phyloP scores from a whole-genome alignment of 2,888 invertebrate species.

The Pyrocoelia pectoralis region DNA sequence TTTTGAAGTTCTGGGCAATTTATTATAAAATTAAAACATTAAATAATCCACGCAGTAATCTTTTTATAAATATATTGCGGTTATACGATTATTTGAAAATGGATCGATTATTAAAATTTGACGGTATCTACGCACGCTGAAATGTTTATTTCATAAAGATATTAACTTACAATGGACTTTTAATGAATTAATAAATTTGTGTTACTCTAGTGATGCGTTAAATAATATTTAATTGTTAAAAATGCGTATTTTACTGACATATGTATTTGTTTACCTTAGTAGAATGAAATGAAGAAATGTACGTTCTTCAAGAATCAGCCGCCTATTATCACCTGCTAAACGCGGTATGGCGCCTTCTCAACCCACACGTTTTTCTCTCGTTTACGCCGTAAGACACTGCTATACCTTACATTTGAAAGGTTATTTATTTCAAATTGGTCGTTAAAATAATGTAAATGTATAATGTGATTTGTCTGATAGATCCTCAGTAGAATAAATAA shows the following conservation, averaged over 20 bases:
- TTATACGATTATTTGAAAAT: no score
- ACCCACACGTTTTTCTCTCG: conserved; percentile 51
- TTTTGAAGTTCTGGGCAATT: no score
- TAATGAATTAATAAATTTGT: no score
- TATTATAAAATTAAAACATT: no score
- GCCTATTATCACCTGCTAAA: conserved; percentile 55
- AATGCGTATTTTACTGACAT: neutral
- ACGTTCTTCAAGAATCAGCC: conserved; percentile 50
- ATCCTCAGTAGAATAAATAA: conserved; percentile 32
- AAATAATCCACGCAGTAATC: no score
- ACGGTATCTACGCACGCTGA: no score
- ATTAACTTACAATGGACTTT: no score
- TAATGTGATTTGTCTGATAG: conserved; percentile 36
- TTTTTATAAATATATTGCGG: no score
- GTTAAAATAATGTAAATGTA: conserved; percentile 37
- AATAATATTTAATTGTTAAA: neutral
- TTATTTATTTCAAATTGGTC: conserved; percentile 37
- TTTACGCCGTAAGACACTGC: conserved; percentile 39
- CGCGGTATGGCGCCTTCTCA: conserved; percentile 53
- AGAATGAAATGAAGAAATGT: conserved; percentile 50
- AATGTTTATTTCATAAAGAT: no score
- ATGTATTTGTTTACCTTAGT: conserved; percentile 46
- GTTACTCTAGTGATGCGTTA: neutral
- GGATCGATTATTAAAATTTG: no score
- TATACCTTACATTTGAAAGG: conserved; percentile 33